A percentile compares a stretch with the other conserved stretches of the same genome.
Evolutionary conservation across 1,140 invertebrate genomes (phyloP).

Genomic region (Tribolium madens): DNA sequence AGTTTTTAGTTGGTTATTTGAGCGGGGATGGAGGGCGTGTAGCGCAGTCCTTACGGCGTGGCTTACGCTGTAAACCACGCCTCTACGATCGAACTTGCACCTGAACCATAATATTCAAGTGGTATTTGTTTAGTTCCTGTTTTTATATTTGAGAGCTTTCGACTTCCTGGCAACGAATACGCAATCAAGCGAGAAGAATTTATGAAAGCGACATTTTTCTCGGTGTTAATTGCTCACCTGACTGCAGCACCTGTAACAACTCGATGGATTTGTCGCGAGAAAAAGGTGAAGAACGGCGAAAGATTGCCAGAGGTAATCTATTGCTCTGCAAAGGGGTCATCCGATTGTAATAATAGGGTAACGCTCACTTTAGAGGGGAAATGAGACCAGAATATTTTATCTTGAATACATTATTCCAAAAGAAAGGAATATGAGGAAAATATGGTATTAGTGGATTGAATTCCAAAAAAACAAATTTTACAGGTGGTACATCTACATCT

Average conservation of each 20-base stretch:
- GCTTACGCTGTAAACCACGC: constrained; percentile 55
- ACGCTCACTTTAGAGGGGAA: constrained; percentile 53
- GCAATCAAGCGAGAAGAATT: constrained; percentile 10
- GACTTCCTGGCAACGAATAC: constrained; percentile 6
- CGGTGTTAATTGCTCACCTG: constrained; percentile 28
- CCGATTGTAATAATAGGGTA: constrained; percentile 58
- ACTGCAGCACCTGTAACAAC: background rate
- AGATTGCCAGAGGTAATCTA: constrained; percentile 52
- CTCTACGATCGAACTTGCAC: constrained; percentile 59
- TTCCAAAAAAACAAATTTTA: constrained; percentile 41
- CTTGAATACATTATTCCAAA: constrained; percentile 56
- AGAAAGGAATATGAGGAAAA: constrained; percentile 52
- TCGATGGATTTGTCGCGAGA: background rate
- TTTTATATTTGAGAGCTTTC: constrained; percentile 7
- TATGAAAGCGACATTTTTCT: constrained; percentile 20
- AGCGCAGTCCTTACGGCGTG: constrained; percentile 55
- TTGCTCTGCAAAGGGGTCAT: constrained; percentile 57
- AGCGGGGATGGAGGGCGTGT: constrained; percentile 57
- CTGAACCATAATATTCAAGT: constrained; percentile 53
- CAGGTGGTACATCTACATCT: constrained; percentile 60
- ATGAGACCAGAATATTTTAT: constrained; percentile 60
- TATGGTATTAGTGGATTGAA: constrained; percentile 52
- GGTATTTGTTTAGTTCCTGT: constrained; percentile 36
- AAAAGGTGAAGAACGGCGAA: constrained; percentile 28
- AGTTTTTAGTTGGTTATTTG: constrained; percentile 57